Evolutionary conservation across 1,140 invertebrate genomes (phyloP).

Genomic region (Gonatopus flavifemur): DNA sequence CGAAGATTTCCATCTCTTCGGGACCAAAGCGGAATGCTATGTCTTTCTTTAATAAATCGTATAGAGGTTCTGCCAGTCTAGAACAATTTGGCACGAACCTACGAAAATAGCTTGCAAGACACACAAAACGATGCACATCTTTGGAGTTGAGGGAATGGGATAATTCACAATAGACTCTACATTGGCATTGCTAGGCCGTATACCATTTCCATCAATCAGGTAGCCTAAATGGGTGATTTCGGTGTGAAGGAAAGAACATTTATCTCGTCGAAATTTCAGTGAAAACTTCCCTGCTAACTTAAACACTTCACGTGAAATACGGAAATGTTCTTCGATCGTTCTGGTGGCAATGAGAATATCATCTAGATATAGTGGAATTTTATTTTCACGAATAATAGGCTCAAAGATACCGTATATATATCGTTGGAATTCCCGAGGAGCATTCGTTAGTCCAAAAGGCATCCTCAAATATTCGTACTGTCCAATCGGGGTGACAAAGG

Average conservation of each 20-base stretch:
- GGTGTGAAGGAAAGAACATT: conserved; percentile 38
- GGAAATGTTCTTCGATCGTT: background rate
- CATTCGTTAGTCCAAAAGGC: background rate
- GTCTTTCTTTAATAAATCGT: conserved; percentile 31
- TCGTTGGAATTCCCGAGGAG: background rate
- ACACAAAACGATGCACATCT: conserved; percentile 42
- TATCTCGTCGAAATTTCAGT: conserved; percentile 44
- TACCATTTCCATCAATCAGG: conserved; percentile 26
- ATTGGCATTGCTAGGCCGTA: conserved; percentile 30
- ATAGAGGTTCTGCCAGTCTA: conserved; percentile 37
- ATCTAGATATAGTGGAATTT: conserved; percentile 6
- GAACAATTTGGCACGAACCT: conserved; percentile 41
- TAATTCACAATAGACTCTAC: conserved; percentile 35
- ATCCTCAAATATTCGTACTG: background rate
- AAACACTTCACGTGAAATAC: conserved; percentile 1
- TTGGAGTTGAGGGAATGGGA: conserved; percentile 28
- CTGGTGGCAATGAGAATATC: background rate
- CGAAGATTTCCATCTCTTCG: background rate
- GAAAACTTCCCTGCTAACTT: conserved; percentile 31
- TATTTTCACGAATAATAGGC: background rate
- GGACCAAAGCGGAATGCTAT: conserved; percentile 22
- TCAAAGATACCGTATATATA: background rate
- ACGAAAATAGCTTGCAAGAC: conserved; percentile 41
- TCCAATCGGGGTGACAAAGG: background rate
- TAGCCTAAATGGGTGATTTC: conserved; percentile 42